phyloP scores from a whole-genome alignment of 2,888 invertebrate genomes.

The Sisyra terminalis region DNA sequence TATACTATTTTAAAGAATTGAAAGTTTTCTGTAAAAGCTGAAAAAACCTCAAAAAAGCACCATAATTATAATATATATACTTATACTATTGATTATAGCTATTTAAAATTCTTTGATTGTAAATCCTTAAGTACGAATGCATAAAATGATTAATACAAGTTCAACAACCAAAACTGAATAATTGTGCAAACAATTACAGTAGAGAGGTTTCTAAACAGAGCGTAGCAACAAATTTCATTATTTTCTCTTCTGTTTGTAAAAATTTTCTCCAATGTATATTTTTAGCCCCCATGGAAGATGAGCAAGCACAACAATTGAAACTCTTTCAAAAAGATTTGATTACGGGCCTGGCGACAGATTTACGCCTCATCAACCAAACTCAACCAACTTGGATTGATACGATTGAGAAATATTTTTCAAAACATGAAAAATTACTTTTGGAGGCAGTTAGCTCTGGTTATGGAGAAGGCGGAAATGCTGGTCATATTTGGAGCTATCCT shows the following conservation, averaged over 20 bases:
- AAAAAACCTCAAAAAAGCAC: too few species aligned
- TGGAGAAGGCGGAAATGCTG: constrained; percentile 33
- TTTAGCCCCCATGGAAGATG: constrained; percentile 41
- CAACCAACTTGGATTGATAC: constrained; percentile 44
- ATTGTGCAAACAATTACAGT: too few species aligned
- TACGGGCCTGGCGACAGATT: constrained; percentile 42
- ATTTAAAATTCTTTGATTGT: too few species aligned
- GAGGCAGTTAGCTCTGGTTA: constrained; percentile 36
- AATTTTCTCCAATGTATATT: constrained; percentile 4
- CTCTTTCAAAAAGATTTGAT: constrained; percentile 42
- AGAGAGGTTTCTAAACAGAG: too few species aligned
- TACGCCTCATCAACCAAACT: constrained; percentile 35
- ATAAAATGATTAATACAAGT: too few species aligned
- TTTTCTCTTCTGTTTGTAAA: not conserved
- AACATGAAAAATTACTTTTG: constrained; percentile 39
- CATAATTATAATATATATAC: too few species aligned
- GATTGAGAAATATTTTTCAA: constrained; percentile 35
- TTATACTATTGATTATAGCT: too few species aligned
- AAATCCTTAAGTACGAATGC: too few species aligned
- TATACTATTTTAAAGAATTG: too few species aligned
- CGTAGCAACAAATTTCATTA: too few species aligned
- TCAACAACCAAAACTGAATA: too few species aligned
- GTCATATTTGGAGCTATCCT: constrained; percentile 48
- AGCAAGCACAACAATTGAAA: constrained; percentile 34
- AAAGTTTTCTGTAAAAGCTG: too few species aligned